These are phyloP conservation scores for Crossoptilon crossoptilon DNA, from an alignment of 2,797 vertebrate genomes.

Conservation along the genomic window DNA sequence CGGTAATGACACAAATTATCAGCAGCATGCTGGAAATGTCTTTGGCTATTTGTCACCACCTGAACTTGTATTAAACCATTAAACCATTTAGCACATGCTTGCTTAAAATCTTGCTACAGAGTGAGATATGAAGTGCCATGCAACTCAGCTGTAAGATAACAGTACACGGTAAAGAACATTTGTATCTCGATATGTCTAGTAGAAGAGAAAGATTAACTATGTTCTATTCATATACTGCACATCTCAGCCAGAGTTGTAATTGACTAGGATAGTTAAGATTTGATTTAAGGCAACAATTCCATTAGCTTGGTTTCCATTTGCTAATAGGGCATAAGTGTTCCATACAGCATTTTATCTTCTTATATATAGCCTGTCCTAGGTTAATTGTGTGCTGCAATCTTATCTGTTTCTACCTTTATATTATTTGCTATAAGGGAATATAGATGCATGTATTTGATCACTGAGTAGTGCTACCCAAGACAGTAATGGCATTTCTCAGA, in stretches of 20 bases:
- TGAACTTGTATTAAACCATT: slow-evolving; percentile 13
- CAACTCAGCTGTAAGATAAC: slow-evolving; percentile 44
- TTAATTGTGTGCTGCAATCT: slow-evolving; percentile 6
- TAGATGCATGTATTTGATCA: neutral
- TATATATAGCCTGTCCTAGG: neutral
- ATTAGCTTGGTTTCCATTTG: neutral
- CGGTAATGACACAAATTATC: neutral
- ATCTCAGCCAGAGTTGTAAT: neutral
- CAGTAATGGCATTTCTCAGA: neutral
- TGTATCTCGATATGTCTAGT: neutral
- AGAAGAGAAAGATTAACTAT: slow-evolving; percentile 34
- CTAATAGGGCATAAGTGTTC: slow-evolving; percentile 19
- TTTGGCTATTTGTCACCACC: slow-evolving; percentile 1
- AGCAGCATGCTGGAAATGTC: neutral
- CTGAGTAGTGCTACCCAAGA: neutral
- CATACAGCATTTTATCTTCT: neutral
- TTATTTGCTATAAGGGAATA: neutral
- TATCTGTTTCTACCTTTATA: neutral
- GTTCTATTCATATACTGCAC: slow-evolving; percentile 5
- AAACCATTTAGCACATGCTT: slow-evolving; percentile 15
- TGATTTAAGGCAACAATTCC: slow-evolving; percentile 38
- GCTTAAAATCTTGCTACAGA: slow-evolving; percentile 16
- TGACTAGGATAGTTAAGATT: neutral
- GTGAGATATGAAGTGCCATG: slow-evolving; percentile 21
- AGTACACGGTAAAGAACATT: neutral